Conservation (phyloP, 2,113 vertebrate species). For the Vulpes lagopus region DNA sequence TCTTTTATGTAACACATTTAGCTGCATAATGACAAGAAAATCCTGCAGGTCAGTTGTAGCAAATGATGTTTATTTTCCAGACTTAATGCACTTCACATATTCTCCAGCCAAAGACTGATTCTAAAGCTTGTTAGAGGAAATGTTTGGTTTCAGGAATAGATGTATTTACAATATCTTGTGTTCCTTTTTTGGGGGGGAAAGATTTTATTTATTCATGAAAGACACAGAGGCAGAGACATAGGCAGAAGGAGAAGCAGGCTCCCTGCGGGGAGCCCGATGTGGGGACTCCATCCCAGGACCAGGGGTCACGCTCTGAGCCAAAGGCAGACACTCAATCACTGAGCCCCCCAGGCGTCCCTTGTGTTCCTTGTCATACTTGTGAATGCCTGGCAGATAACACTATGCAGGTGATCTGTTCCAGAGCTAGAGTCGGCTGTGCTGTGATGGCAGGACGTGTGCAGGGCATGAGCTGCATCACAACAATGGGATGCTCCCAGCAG, state of each 20-base stretch:
- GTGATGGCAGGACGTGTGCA: too few relatives aligned
- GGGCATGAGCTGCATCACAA: not conserved
- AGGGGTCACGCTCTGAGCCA: too few relatives aligned
- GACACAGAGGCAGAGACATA: too few relatives aligned
- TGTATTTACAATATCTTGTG: not conserved
- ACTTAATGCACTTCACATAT: not conserved
- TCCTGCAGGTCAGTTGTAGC: not conserved
- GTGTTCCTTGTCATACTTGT: too few relatives aligned
- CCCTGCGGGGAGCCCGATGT: too few relatives aligned
- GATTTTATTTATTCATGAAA: too few relatives aligned
- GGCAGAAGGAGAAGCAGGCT: too few relatives aligned
- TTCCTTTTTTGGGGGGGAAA: not conserved
- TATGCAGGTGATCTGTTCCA: not conserved
- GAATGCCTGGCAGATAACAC: not conserved
- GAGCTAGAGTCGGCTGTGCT: not conserved
- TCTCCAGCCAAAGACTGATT: not conserved
- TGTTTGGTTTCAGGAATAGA: conserved; percentile 1
- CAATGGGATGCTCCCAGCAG: not conserved
- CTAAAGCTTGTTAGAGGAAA: not conserved
- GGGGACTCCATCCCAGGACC: too few relatives aligned
- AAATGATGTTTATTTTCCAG: not conserved
- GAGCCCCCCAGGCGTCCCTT: too few relatives aligned
- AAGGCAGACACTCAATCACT: too few relatives aligned
- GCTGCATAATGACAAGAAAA: not conserved
- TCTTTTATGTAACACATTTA: not conserved